A percentile compares a stretch with the other conserved stretches of the same genome.
Evolutionary conservation across 53 echinoderm and acorn worm species (phyloP).

Genomic region (Holothuria scabra): DNA sequence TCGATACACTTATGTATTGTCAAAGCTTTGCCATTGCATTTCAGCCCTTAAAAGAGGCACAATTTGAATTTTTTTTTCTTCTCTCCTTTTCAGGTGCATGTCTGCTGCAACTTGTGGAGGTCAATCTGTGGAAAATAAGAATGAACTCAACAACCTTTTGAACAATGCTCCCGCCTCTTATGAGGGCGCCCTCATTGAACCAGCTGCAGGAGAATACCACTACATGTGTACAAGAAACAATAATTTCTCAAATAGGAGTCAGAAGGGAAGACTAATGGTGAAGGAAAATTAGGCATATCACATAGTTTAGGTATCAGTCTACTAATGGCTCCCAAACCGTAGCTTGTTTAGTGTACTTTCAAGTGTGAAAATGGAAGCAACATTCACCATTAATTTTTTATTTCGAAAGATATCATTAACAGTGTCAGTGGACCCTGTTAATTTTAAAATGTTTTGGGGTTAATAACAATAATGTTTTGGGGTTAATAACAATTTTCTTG

Average conservation of each 20-base stretch:
- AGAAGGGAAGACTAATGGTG: constrained; percentile 79
- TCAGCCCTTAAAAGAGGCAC: background rate
- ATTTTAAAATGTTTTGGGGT: too few species aligned
- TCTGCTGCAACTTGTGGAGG: constrained; percentile 64
- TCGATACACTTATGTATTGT: too few species aligned
- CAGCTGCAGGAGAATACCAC: constrained; percentile 73
- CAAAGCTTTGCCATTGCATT: background rate
- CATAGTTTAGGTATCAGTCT: background rate
- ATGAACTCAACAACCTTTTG: constrained; percentile 81
- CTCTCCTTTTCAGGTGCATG: constrained; percentile 69
- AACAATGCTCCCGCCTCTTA: constrained; percentile 92
- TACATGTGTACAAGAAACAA: constrained; percentile 98
- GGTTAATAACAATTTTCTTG: too few species aligned
- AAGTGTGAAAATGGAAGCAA: too few species aligned
- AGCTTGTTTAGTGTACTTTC: too few species aligned
- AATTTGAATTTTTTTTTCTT: too few species aligned
- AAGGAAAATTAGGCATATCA: background rate
- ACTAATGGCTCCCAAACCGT: too few species aligned
- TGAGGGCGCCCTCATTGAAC: constrained; percentile 81
- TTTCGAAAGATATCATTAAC: too few species aligned
- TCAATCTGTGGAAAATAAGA: constrained; percentile 81
- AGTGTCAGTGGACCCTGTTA: too few species aligned
- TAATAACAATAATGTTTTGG: too few species aligned
- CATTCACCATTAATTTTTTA: too few species aligned
- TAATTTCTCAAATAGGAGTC: constrained; percentile 94